These are phyloP conservation scores for Stomatorhinus walkeri DNA, from an alignment of 2,797 vertebrate species.

Conservation along the genomic window DNA sequence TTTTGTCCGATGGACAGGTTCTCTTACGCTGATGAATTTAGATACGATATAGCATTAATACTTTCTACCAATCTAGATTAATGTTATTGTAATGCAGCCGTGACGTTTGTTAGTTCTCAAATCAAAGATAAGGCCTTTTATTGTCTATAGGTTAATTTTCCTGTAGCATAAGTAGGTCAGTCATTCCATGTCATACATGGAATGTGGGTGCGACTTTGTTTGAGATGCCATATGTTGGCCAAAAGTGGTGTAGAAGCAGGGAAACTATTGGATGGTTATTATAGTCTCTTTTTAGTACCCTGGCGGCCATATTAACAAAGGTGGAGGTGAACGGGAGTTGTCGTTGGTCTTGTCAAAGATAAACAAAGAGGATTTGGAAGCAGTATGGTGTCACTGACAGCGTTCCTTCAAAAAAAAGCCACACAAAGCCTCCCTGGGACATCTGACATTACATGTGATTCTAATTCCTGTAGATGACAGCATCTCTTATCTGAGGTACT, in stretches of 20 bases:
- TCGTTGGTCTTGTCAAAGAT: not conserved
- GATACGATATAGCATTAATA: not conserved
- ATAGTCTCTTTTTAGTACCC: not conserved
- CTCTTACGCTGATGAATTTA: not conserved
- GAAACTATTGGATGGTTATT: not conserved
- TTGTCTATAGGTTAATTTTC: not conserved
- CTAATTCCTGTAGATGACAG: conserved; percentile 17
- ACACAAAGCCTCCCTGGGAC: not conserved
- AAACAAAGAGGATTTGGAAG: not conserved
- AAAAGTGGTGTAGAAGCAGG: not conserved
- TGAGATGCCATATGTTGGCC: not conserved
- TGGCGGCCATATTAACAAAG: not conserved
- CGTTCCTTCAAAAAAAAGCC: not conserved
- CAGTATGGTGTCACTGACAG: conserved; percentile 7
- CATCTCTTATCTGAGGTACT: conserved; percentile 12
- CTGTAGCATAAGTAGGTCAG: not conserved
- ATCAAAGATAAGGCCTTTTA: not conserved
- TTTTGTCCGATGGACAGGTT: not conserved
- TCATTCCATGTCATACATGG: not conserved
- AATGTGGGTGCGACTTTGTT: not conserved
- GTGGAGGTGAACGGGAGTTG: not conserved
- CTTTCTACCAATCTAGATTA: not conserved
- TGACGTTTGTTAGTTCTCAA: not conserved
- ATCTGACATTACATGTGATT: conserved; percentile 13
- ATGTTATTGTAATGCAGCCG: not conserved